phyloP scores from a whole-genome alignment of 2,113 vertebrate species.

The Psilopsiagon aurifrons region DNA sequence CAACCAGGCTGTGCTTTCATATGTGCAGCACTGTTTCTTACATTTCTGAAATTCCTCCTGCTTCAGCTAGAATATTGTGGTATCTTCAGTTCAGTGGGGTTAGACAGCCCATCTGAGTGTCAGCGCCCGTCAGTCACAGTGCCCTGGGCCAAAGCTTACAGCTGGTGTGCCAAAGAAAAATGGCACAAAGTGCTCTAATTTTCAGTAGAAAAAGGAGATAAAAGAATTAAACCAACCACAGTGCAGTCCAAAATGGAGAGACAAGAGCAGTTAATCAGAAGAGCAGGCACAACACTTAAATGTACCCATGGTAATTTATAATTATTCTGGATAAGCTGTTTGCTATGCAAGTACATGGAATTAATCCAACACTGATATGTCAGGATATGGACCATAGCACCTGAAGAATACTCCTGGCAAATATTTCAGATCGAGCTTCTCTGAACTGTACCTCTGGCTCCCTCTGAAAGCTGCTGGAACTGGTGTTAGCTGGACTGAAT shows the following conservation, averaged over 20 bases:
- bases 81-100: background rate
- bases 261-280: background rate
- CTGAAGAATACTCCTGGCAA: slow-evolving; percentile 33
- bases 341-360: background rate
- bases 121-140: background rate
- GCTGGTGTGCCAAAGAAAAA: background rate
- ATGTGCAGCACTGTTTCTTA: fast-evolving
- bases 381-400: background rate
- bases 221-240: background rate
- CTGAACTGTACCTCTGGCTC: background rate
- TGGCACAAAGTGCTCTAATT: background rate
- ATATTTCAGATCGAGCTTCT: background rate
- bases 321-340: background rate
- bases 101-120: background rate
- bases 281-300: background rate
- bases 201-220: background rate
- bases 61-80: background rate
- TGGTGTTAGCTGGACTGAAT: background rate
- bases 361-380: background rate
- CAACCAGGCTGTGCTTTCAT: background rate
- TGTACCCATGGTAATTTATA: background rate
- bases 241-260: background rate
- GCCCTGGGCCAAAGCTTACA: background rate
- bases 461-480: background rate
- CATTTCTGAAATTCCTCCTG: background rate